Evolutionary conservation across 2,888 invertebrate genomes (phyloP).

Genomic region (Hydroisotoma schaefferi): DNA sequence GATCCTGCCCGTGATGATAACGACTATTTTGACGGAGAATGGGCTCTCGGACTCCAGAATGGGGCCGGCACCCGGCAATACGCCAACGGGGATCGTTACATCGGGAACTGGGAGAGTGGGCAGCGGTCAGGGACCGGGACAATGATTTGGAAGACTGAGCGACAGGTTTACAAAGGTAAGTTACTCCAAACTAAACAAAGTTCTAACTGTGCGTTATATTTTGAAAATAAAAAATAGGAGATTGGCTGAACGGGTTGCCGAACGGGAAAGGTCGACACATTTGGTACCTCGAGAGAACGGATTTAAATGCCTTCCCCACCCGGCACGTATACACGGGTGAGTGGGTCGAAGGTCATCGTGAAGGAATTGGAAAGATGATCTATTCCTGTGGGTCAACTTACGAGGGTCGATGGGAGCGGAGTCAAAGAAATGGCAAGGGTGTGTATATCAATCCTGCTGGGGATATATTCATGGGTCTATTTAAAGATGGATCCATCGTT

Average conservation of each 20-base stretch:
- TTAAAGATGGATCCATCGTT: conserved; percentile 31
- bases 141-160: conserved; percentile 42
- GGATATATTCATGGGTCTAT: conserved; percentile 32
- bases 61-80: conserved; percentile 37
- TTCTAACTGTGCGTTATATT: no score
- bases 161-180: conserved; percentile 46
- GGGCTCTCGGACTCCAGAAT: conserved; percentile 35
- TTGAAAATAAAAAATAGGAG: no score
- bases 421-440: conserved; percentile 41
- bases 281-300: conserved; percentile 38
- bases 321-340: conserved; percentile 31
- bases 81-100: conserved; percentile 31
- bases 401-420: conserved; percentile 43
- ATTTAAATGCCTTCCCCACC: conserved; percentile 24
- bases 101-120: conserved; percentile 40
- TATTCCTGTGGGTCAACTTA: conserved; percentile 43
- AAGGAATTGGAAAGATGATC: conserved; percentile 45
- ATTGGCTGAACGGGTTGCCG: conserved; percentile 37
- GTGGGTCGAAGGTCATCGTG: conserved; percentile 35
- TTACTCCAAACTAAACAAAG: no score
- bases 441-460: conserved; percentile 42
- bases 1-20: conserved; percentile 33
- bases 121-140: conserved; percentile 39
- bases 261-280: conserved; percentile 42
- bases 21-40: conserved; percentile 44